Evolutionary conservation across 30 jellyfish, hydroid and myxozoan genomes (phyloP).

Genomic region (Aurelia coerulea): DNA sequence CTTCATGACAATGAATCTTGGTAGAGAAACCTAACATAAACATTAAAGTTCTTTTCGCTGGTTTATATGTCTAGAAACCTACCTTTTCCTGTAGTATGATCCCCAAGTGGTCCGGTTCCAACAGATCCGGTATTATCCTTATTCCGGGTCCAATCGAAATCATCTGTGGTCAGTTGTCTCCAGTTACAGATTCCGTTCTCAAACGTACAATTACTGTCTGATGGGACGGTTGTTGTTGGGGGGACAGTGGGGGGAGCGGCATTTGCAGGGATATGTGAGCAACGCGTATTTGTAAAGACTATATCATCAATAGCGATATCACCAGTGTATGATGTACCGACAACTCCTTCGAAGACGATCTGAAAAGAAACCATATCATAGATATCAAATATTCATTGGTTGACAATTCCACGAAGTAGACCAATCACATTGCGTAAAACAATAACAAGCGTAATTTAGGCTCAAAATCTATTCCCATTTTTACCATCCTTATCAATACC

Average conservation of each 20-base stretch:
- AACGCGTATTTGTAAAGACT: slow-evolving; percentile 77
- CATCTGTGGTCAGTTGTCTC: slow-evolving; percentile 84
- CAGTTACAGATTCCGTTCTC: slow-evolving; percentile 88
- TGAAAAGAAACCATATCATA: background rate
- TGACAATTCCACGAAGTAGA: no score
- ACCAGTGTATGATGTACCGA: slow-evolving; percentile 88
- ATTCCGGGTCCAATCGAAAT: slow-evolving; percentile 88
- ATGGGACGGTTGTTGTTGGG: slow-evolving; percentile 95
- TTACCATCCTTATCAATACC: no score
- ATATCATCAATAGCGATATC: slow-evolving; percentile 97
- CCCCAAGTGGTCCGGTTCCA: slow-evolving; percentile 98
- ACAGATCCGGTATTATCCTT: slow-evolving; percentile 88
- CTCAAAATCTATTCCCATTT: no score
- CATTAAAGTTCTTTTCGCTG: background rate
- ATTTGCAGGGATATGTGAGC: slow-evolving; percentile 89
- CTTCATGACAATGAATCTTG: no score
- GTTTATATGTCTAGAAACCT: background rate
- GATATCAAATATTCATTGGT: background rate
- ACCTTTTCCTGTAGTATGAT: slow-evolving; percentile 94
- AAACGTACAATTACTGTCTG: slow-evolving; percentile 96
- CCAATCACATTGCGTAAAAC: no score
- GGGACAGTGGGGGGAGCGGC: slow-evolving; percentile 98
- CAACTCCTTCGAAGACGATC: slow-evolving; percentile 96
- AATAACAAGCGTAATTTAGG: no score
- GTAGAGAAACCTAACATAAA: no score